Conservation (phyloP, 2,113 vertebrate species). For the Phaetusa simplex region DNA sequence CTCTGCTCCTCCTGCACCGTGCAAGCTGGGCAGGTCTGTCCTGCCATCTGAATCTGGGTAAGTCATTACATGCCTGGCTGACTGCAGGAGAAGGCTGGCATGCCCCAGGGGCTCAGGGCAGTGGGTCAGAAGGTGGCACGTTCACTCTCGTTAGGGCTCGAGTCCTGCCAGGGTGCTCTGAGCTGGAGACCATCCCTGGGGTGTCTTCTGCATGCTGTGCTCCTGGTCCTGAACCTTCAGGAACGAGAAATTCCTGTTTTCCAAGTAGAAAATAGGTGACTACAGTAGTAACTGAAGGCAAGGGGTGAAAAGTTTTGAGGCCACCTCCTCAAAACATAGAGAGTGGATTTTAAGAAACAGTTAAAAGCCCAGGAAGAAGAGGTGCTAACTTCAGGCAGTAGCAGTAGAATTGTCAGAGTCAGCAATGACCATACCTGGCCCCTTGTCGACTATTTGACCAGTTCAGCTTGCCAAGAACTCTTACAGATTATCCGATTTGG, state of each 20-base stretch:
- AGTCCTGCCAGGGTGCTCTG: not conserved
- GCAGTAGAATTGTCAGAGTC: not conserved
- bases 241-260: not conserved
- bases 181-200: not conserved
- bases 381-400: not conserved
- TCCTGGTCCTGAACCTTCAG: not conserved
- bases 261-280: not conserved
- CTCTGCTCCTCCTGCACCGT: not conserved
- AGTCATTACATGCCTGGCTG: not conserved
- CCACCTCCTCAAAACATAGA: not conserved
- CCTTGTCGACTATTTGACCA: not conserved
- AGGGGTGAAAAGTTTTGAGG: not conserved
- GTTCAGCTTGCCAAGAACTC: not conserved
- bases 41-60: not conserved
- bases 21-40: not conserved
- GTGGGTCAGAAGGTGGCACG: constrained; percentile 20
- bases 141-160: not conserved
- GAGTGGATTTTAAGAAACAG: not conserved
- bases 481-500: not conserved
- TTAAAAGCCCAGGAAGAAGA: not conserved
- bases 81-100: not conserved
- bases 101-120: not conserved
- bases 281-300: not conserved
- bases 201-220: not conserved
- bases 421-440: not conserved